These are phyloP conservation scores for Contarinia nasturtii DNA, from an alignment of 1,140 invertebrate genomes.

Conservation along the genomic window DNA sequence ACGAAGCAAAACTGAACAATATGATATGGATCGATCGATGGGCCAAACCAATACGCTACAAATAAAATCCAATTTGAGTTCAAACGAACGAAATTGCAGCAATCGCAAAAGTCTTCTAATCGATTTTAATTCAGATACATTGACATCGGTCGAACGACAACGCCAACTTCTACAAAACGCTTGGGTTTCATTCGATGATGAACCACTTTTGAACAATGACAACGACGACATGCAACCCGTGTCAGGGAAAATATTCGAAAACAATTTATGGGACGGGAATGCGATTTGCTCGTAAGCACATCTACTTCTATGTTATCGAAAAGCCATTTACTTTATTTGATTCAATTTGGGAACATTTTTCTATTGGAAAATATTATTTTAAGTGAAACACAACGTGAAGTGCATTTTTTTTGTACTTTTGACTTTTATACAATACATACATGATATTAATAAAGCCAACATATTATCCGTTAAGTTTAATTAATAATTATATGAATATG, in stretches of 20 bases:
- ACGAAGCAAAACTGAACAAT: constrained; percentile 1
- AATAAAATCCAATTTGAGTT: not conserved
- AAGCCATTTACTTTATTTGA: not conserved
- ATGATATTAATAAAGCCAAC: no score
- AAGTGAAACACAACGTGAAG: not conserved
- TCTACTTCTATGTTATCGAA: not conserved
- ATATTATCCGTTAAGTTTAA: no score
- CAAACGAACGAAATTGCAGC: not conserved
- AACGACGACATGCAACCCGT: not conserved
- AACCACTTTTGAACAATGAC: not conserved
- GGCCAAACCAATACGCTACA: not conserved
- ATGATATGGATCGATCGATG: not conserved
- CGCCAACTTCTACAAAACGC: constrained; percentile 8
- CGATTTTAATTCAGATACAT: constrained; percentile 5
- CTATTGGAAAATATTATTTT: not conserved
- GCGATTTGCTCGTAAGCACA: not conserved
- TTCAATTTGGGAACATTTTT: not conserved
- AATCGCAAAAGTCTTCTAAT: constrained; percentile 4
- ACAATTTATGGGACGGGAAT: not conserved
- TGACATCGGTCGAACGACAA: constrained; percentile 2
- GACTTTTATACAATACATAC: no score
- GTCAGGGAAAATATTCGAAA: not conserved
- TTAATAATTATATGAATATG: no score
- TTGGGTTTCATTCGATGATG: constrained; percentile 10
- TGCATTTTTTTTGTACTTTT: no score